phyloP scores from a whole-genome alignment of 2,113 vertebrate genomes.

The Madoqua kirkii region DNA sequence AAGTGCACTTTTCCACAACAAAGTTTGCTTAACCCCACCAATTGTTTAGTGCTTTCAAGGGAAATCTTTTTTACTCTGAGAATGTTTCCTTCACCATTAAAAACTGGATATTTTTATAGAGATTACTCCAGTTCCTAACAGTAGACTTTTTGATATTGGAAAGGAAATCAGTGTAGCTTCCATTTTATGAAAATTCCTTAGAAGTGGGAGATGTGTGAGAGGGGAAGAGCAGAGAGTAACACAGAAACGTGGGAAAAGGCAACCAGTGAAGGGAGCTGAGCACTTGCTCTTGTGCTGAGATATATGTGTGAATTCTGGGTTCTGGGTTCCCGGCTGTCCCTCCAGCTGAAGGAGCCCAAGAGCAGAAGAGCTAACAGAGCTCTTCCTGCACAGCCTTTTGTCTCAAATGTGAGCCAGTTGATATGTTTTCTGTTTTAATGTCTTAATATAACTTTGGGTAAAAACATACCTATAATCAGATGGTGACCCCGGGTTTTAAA shows the following conservation, averaged over 20 bases:
- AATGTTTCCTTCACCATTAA: neutral
- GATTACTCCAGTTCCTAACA: constrained; percentile 2
- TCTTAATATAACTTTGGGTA: neutral
- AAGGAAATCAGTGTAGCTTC: neutral
- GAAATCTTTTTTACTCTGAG: neutral
- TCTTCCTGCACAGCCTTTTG: neutral
- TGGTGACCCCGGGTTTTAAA: neutral
- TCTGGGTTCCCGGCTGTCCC: neutral
- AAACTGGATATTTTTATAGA: neutral
- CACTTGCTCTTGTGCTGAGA: neutral
- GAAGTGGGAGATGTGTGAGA: neutral
- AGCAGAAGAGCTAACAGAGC: neutral
- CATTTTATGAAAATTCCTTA: neutral
- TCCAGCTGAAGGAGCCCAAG: neutral
- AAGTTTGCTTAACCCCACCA: neutral
- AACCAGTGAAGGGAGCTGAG: neutral
- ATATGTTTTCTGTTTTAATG: neutral
- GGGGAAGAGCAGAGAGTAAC: neutral
- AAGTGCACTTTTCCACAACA: neutral
- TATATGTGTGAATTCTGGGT: neutral
- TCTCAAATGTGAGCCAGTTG: neutral
- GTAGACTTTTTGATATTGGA: neutral
- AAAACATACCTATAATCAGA: neutral
- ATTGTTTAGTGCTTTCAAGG: neutral
- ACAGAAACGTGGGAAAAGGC: constrained; percentile 13